A percentile compares a stretch with the other conserved stretches of the same genome.
phyloP scores from a whole-genome alignment of 2,797 vertebrate species.

The Thripadectes ignobilis region DNA sequence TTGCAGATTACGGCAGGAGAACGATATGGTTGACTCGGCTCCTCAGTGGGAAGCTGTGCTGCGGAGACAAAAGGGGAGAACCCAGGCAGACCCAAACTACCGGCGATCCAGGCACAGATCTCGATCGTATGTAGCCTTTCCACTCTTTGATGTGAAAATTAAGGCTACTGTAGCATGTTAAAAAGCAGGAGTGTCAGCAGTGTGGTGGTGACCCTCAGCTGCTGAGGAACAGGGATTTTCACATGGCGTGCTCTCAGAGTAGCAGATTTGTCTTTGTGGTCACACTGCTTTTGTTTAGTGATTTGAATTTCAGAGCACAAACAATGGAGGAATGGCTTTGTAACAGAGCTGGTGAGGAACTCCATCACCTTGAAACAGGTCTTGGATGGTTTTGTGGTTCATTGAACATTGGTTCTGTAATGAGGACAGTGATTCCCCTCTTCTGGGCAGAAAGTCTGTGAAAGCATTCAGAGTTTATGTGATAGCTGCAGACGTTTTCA shows the following conservation, averaged over 20 bases:
- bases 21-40: constrained; percentile 83
- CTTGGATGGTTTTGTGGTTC: not conserved
- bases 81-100: constrained; percentile 79
- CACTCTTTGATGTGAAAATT: not conserved
- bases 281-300: not conserved
- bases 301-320: not conserved
- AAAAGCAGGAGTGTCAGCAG: not conserved
- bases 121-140: constrained; percentile 82
- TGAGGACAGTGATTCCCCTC: not conserved
- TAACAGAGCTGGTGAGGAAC: not conserved
- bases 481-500: not conserved
- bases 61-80: constrained; percentile 85
- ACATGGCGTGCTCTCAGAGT: rapidly evolving
- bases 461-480: not conserved
- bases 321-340: not conserved
- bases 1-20: constrained; percentile 82
- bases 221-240: not conserved
- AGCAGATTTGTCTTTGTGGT: not conserved
- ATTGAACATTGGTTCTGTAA: not conserved
- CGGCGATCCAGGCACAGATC: constrained; percentile 87
- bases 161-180: not conserved
- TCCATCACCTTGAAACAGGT: not conserved
- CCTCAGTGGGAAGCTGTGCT: constrained; percentile 87
- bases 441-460: not conserved
- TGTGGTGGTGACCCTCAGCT: not conserved